A percentile compares a stretch with the other conserved stretches of the same genome.
Conservation (phyloP, 1,140 invertebrate species). For the Chironomus striatipennis region DNA sequence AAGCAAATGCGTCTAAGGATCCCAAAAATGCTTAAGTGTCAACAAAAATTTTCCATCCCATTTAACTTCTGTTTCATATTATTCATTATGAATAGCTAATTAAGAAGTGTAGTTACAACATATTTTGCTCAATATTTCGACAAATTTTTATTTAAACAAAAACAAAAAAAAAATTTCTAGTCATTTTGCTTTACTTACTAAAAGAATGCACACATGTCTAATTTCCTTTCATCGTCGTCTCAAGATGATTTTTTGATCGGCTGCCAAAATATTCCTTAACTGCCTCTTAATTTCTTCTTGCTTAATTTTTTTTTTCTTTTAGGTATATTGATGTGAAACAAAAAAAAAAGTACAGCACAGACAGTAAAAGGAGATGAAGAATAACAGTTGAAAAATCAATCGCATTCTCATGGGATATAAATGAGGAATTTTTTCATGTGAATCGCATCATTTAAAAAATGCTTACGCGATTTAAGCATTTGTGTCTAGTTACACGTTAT, state of each 20-base stretch:
- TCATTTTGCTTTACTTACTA: neutral
- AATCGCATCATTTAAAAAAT: neutral
- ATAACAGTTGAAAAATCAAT: neutral
- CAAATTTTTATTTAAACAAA: neutral
- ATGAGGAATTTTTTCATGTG: neutral
- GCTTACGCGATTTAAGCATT: no score
- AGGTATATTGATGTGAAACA: neutral
- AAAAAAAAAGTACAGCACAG: neutral
- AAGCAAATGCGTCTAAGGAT: no score
- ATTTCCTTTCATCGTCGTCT: slow-evolving; percentile 12
- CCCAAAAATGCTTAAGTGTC: no score
- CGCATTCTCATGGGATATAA: neutral
- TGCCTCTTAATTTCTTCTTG: neutral
- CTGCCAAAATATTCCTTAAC: neutral
- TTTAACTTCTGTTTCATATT: neutral
- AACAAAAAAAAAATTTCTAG: neutral
- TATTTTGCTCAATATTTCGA: neutral
- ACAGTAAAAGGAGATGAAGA: neutral
- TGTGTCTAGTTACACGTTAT: neutral
- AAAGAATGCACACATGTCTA: neutral
- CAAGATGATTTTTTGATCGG: neutral
- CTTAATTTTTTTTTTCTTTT: neutral
- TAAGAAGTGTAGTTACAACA: neutral
- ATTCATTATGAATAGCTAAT: neutral
- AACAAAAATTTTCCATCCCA: no score